Evolutionary conservation across 2,888 invertebrate species (phyloP).

Genomic region (Gerris lacustris): DNA sequence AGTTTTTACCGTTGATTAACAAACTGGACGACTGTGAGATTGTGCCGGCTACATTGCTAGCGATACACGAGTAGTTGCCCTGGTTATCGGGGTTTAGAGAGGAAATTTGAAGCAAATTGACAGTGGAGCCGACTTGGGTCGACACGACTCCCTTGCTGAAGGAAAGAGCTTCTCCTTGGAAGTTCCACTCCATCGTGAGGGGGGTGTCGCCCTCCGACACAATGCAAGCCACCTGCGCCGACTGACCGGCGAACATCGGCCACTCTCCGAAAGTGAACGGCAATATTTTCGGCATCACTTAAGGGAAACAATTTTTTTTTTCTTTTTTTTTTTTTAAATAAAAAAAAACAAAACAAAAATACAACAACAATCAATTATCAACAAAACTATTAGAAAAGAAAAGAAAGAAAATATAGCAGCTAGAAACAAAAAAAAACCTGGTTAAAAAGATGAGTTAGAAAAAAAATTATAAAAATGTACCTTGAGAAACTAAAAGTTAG

Average conservation of each 20-base stretch:
- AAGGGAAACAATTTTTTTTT: not conserved
- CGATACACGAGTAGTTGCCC: constrained; percentile 61
- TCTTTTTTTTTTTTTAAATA: too few relatives aligned
- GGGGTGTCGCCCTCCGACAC: constrained; percentile 37
- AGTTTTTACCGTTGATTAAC: constrained; percentile 50
- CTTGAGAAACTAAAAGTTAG: too few relatives aligned
- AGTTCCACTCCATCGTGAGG: constrained; percentile 36
- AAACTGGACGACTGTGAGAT: constrained; percentile 52
- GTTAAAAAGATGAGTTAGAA: too few relatives aligned
- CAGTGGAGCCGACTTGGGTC: constrained; percentile 28
- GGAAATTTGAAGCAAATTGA: constrained; percentile 30
- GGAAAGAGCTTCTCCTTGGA: constrained; percentile 42
- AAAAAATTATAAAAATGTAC: too few relatives aligned
- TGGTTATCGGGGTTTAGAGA: constrained; percentile 21
- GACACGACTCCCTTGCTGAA: constrained; percentile 21
- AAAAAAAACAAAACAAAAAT: too few relatives aligned
- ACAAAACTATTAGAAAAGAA: too few relatives aligned
- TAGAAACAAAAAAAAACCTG: too few relatives aligned
- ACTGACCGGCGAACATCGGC: constrained; percentile 35
- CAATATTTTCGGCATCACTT: constrained; percentile 29
- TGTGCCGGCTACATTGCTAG: constrained; percentile 55
- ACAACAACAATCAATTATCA: too few relatives aligned
- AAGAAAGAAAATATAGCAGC: too few relatives aligned
- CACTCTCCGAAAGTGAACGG: constrained; percentile 31
- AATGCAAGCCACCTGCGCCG: constrained; percentile 35